These are phyloP conservation scores for Brenthis hecate DNA, from an alignment of 2,888 invertebrate genomes.

Conservation along the genomic window DNA sequence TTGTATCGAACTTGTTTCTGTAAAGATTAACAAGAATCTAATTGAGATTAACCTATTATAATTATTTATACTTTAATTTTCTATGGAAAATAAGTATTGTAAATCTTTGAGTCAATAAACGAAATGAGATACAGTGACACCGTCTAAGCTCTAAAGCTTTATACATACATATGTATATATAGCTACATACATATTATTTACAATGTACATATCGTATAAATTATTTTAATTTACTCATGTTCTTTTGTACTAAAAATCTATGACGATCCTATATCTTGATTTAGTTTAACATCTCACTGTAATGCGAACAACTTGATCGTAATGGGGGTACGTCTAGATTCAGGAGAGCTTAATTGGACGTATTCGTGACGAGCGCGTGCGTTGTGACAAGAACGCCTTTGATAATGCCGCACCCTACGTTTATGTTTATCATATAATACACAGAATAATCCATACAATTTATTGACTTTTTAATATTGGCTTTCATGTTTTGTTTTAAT, in stretches of 20 bases:
- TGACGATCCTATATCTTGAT: neutral
- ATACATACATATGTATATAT: too few species aligned
- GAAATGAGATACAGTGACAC: too few species aligned
- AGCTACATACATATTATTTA: too few species aligned
- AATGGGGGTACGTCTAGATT: slow-evolving; percentile 14
- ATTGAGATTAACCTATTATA: too few species aligned
- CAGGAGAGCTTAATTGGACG: slow-evolving; percentile 28
- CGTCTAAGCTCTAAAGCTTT: too few species aligned
- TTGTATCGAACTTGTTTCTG: too few species aligned
- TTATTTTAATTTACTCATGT: neutral
- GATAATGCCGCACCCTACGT: slow-evolving; percentile 19
- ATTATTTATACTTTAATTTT: too few species aligned
- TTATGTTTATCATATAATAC: slow-evolving; percentile 1
- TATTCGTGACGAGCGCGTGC: slow-evolving; percentile 26
- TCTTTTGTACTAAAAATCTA: slow-evolving; percentile 10
- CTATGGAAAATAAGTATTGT: too few species aligned
- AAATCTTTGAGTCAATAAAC: too few species aligned
- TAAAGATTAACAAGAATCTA: too few species aligned
- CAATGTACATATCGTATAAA: too few species aligned
- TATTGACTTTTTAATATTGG: neutral
- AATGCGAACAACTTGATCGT: slow-evolving; percentile 19
- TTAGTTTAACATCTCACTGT: slow-evolving; percentile 10
- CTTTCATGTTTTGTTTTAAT: too few species aligned
- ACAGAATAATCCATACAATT: neutral
- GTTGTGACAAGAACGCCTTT: slow-evolving; percentile 21